These are phyloP conservation scores for Sorex araneus DNA, from an alignment of 2,113 vertebrate species.

Conservation along the genomic window DNA sequence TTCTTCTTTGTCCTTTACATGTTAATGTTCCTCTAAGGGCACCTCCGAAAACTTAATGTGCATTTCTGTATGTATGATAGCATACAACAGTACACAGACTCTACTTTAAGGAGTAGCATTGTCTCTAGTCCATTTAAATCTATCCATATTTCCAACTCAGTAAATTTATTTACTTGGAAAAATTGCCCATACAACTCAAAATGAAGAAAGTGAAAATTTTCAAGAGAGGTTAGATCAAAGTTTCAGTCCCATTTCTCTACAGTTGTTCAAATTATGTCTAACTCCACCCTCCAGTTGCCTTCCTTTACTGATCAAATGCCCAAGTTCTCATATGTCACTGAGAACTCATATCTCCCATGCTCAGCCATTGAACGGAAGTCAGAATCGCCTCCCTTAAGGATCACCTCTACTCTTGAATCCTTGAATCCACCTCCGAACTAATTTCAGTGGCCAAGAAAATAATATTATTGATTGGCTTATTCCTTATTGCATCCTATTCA, in stretches of 20 bases:
- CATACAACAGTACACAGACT: background rate
- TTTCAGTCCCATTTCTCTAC: background rate
- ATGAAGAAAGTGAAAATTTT: conserved; percentile 51
- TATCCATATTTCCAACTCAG: conserved; percentile 48
- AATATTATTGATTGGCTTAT: background rate
- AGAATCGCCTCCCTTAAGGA: conserved; percentile 2
- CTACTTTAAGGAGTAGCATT: conserved; percentile 35
- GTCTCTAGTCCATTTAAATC: conserved; percentile 58
- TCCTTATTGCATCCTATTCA: background rate
- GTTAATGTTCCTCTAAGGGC: conserved; percentile 38
- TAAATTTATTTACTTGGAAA: conserved; percentile 59
- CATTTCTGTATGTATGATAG: conserved; percentile 46
- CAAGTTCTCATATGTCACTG: background rate
- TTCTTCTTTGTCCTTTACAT: conserved; percentile 76
- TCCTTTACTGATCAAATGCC: background rate
- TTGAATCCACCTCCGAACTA: background rate
- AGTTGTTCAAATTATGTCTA: background rate
- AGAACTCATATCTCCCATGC: background rate
- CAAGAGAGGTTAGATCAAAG: conserved; percentile 65
- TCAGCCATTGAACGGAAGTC: background rate
- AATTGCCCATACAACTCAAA: conserved; percentile 52
- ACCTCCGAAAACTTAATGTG: conserved; percentile 37
- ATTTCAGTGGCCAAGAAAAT: conserved; percentile 33
- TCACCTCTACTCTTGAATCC: background rate
- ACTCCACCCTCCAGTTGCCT: background rate